Conservation (phyloP, 2,797 vertebrate species). For the Halcyon leucocephala region DNA sequence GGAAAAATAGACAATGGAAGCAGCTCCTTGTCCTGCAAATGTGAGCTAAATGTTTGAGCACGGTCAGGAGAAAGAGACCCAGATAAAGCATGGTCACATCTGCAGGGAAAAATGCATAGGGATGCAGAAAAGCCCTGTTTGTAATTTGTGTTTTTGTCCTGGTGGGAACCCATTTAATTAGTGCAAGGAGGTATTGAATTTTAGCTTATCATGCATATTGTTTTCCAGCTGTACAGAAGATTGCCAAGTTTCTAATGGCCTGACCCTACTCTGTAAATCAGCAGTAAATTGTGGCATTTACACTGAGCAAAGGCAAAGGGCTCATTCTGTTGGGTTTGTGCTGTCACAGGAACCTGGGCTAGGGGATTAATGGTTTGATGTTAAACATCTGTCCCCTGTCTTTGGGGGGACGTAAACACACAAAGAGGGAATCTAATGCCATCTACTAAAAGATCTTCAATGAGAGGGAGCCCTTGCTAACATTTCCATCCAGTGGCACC, state of each 20-base stretch:
- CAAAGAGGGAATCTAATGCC: constrained; percentile 84
- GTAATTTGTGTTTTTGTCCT: constrained; percentile 87
- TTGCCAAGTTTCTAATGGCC: constrained; percentile 90
- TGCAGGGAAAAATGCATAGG: constrained; percentile 83
- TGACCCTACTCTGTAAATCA: constrained; percentile 90
- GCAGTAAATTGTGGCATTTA: constrained; percentile 88
- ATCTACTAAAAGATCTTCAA: constrained; percentile 85
- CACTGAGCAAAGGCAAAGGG: constrained; percentile 85
- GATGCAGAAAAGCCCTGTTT: constrained; percentile 83
- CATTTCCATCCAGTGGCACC: constrained; percentile 83
- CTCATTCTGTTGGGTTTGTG: constrained; percentile 85
- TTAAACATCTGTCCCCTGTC: constrained; percentile 88
- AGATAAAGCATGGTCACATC: constrained; percentile 75
- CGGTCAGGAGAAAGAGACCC: constrained; percentile 59
- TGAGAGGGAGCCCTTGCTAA: constrained; percentile 84
- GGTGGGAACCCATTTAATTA: constrained; percentile 89
- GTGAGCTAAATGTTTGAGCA: constrained; percentile 51
- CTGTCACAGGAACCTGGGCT: constrained; percentile 85
- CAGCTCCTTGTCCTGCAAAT: constrained; percentile 16
- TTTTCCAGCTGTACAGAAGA: constrained; percentile 88
- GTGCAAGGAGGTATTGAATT: constrained; percentile 88
- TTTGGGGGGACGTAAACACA: constrained; percentile 86
- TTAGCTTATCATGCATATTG: constrained; percentile 91
- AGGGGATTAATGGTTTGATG: constrained; percentile 87
- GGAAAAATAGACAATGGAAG: neutral